Conservation (phyloP, 2,797 vertebrate species). For the Crypturellus tataupa region DNA sequence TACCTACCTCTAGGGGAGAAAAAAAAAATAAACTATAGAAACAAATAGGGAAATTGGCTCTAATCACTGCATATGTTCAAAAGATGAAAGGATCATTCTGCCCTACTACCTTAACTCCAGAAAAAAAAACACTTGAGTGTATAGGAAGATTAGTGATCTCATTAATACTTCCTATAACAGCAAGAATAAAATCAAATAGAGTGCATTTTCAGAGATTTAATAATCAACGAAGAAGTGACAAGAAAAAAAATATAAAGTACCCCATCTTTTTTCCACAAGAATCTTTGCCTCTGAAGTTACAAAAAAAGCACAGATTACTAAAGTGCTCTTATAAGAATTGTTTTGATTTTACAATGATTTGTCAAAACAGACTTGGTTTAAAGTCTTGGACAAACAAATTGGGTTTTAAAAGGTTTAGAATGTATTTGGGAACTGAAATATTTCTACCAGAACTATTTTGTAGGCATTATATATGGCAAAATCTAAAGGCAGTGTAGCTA, state of each 20-base stretch:
- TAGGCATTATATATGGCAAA: neutral
- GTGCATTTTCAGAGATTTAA: conserved; percentile 15
- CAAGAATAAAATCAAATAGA: conserved; percentile 34
- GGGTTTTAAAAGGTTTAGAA: neutral
- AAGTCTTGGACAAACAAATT: neutral
- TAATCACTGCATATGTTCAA: conserved; percentile 43
- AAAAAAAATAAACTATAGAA: conserved; percentile 61
- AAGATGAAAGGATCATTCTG: conserved; percentile 67
- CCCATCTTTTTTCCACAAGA: neutral
- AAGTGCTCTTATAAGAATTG: neutral
- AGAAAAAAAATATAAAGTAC: neutral
- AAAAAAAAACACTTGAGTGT: conserved; percentile 34
- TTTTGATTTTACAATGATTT: neutral
- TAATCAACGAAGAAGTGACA: neutral
- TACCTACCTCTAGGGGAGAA: conserved; percentile 30
- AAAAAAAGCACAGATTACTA: neutral
- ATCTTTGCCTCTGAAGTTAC: neutral
- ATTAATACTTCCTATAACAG: conserved; percentile 14
- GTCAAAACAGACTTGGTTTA: neutral
- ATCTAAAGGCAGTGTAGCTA: neutral
- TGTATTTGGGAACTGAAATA: neutral
- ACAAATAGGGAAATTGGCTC: conserved; percentile 56
- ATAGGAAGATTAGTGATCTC: conserved; percentile 21
- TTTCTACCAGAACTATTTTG: neutral
- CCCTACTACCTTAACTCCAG: conserved; percentile 15